Evolutionary conservation across 2,888 invertebrate genomes (phyloP).

Genomic region (Watsonalla cultraria): DNA sequence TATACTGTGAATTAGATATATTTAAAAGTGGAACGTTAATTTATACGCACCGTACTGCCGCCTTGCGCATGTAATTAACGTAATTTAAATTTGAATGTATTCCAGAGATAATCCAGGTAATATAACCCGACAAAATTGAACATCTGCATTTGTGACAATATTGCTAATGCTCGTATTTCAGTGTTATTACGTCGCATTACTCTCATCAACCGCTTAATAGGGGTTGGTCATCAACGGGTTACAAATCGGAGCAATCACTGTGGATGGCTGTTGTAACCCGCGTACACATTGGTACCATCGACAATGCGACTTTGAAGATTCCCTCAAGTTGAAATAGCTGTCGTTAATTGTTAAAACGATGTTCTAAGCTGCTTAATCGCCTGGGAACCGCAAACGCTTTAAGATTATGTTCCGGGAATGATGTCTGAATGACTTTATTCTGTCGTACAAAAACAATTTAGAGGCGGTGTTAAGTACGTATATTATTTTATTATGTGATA

Average conservation of each 20-base stretch:
- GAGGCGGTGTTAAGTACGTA: too few relatives aligned
- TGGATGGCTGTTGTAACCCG: constrained; percentile 12
- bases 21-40: too few relatives aligned
- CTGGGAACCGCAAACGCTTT: neutral
- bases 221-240: constrained; percentile 16
- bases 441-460: too few relatives aligned
- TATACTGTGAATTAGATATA: too few relatives aligned
- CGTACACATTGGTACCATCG: constrained; percentile 2
- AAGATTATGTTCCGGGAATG: neutral
- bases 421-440: neutral
- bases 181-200: neutral
- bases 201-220: constrained; percentile 16
- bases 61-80: too few relatives aligned
- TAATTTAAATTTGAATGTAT: too few relatives aligned
- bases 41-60: too few relatives aligned
- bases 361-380: constrained; percentile 1
- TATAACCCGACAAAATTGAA: neutral
- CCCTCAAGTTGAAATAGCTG: neutral
- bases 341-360: constrained; percentile 1
- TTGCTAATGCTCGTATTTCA: neutral
- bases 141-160: neutral
- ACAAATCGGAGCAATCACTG: constrained; percentile 27
- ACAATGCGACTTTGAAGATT: neutral
- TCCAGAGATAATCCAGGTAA: too few relatives aligned
- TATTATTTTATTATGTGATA: too few relatives aligned